These are phyloP conservation scores for Argyresthia albistria DNA, from an alignment of 2,888 invertebrate species.

Conservation along the genomic window DNA sequence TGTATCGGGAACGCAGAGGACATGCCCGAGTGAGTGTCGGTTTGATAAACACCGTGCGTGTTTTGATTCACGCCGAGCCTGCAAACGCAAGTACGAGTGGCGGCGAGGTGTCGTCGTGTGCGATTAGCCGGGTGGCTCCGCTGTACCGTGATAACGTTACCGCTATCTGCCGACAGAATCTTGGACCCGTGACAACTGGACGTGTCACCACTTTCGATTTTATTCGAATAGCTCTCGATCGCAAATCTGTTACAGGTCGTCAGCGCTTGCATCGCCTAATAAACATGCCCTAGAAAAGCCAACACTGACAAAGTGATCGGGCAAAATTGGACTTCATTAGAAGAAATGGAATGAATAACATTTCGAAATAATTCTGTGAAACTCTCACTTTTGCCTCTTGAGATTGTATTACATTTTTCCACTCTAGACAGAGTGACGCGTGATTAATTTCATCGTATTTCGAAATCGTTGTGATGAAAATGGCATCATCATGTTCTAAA, in stretches of 20 bases:
- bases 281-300: background rate
- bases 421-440: too few relatives aligned
- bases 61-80: slow-evolving; percentile 33
- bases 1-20: slow-evolving; percentile 36
- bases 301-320: background rate
- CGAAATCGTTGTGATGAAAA: too few relatives aligned
- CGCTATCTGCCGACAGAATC: slow-evolving; percentile 64
- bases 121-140: slow-evolving; percentile 27
- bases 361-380: background rate
- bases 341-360: background rate
- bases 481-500: too few relatives aligned
- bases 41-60: slow-evolving; percentile 14
- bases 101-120: slow-evolving; percentile 33
- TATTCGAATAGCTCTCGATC: slow-evolving; percentile 7
- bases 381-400: background rate
- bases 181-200: slow-evolving; percentile 61
- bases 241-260: background rate
- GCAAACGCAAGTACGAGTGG: too few relatives aligned
- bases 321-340: background rate
- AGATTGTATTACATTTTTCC: too few relatives aligned
- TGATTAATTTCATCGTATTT: background rate
- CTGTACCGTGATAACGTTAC: slow-evolving; percentile 45
- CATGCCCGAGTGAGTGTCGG: slow-evolving; percentile 19
- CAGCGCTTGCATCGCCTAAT: background rate
- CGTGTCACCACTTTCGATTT: slow-evolving; percentile 51